These are phyloP conservation scores for Poecile montanus DNA, from an alignment of 2,797 vertebrate genomes.

Conservation along the genomic window DNA sequence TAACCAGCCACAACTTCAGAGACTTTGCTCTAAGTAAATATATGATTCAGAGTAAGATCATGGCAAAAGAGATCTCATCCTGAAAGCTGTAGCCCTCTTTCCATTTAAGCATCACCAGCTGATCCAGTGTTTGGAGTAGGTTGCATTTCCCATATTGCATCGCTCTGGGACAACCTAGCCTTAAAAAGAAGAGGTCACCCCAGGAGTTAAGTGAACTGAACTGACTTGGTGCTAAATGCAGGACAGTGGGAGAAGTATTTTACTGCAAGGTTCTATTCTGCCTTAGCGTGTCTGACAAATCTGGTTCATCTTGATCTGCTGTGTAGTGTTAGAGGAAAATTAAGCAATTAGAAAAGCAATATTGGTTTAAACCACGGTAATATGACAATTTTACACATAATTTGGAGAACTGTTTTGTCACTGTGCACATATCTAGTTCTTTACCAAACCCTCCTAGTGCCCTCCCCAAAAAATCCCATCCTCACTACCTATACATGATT, in stretches of 20 bases:
- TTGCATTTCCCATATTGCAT: not conserved
- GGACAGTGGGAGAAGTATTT: not conserved
- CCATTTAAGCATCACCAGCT: not conserved
- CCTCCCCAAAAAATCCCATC: not conserved
- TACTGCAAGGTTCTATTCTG: not conserved
- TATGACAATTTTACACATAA: not conserved
- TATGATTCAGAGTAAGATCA: conserved; percentile 53
- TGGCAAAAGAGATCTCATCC: conserved; percentile 53
- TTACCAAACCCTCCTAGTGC: not conserved
- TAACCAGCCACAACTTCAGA: not conserved
- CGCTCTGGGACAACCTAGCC: not conserved
- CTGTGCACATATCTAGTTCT: not conserved
- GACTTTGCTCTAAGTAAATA: not conserved
- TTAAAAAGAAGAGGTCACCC: not conserved
- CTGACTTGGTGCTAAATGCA: not conserved
- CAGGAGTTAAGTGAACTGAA: not conserved
- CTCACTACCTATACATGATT: not conserved
- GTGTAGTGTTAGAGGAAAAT: not conserved
- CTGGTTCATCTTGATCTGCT: not conserved
- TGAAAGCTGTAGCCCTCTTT: not conserved
- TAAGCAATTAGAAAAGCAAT: not conserved
- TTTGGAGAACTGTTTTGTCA: not conserved
- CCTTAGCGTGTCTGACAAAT: not conserved
- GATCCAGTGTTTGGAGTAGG: not conserved
- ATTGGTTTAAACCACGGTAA: not conserved